These are phyloP conservation scores for Lycorma delicatula DNA, from an alignment of 1,140 invertebrate species.

Conservation along the genomic window DNA sequence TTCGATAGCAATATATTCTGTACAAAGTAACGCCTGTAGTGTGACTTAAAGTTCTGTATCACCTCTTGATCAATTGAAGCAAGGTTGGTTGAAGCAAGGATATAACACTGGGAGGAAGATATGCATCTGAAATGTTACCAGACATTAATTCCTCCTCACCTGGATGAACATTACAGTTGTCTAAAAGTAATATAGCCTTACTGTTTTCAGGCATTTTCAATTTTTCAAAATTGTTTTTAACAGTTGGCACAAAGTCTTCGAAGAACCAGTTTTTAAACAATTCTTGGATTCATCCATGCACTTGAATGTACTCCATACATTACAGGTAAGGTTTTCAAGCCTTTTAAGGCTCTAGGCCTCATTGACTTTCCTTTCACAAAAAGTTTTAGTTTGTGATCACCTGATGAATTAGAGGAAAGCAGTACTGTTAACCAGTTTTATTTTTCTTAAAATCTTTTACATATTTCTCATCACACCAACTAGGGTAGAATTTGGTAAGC, in stretches of 20 bases:
- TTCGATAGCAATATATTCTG: neutral
- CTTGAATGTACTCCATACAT: too few species aligned
- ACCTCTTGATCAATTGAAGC: slow-evolving; percentile 42
- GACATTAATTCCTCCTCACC: slow-evolving; percentile 22
- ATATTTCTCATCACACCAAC: neutral
- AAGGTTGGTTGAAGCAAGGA: slow-evolving; percentile 36
- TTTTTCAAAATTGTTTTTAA: slow-evolving; percentile 15
- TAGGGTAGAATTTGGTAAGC: slow-evolving; percentile 2
- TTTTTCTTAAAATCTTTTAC: slow-evolving; percentile 12
- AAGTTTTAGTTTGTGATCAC: slow-evolving; percentile 28
- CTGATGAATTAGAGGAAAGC: slow-evolving; percentile 11
- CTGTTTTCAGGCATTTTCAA: slow-evolving; percentile 15
- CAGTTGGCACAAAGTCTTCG: slow-evolving; percentile 4
- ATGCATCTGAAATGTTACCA: slow-evolving; percentile 22
- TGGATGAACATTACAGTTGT: slow-evolving; percentile 32
- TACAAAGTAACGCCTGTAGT: slow-evolving; percentile 22
- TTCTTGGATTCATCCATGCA: too few species aligned
- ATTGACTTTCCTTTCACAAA: slow-evolving; percentile 40
- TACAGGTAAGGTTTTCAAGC: too few species aligned
- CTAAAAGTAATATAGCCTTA: slow-evolving; percentile 33
- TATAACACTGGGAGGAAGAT: slow-evolving; percentile 39
- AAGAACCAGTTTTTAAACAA: slow-evolving; percentile 25
- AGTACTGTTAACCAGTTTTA: slow-evolving; percentile 9
- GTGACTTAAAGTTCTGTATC: slow-evolving; percentile 33
- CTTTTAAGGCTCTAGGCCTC: slow-evolving; percentile 42